Percentiles rank a stretch among this genome's conserved stretches.
phyloP scores from a whole-genome alignment of 2,797 vertebrate genomes.

The Champsocephalus gunnari region DNA sequence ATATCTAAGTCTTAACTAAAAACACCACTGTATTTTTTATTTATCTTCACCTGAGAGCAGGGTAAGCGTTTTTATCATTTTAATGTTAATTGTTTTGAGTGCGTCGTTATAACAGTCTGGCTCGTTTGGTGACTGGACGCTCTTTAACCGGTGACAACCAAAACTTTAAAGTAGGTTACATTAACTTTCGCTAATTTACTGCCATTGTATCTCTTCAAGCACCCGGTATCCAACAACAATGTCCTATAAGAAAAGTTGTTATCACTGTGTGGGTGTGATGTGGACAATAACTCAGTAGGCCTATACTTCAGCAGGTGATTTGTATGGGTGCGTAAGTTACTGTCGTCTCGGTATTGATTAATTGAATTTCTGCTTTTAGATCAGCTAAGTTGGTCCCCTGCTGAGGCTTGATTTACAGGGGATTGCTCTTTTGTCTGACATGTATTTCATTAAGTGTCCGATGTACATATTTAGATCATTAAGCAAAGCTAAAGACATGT shows the following conservation, averaged over 20 bases:
- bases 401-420: not conserved
- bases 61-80: conserved; percentile 49
- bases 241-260: not conserved
- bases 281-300: not conserved
- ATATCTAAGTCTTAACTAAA: not conserved
- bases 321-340: no score
- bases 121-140: not conserved
- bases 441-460: not conserved
- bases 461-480: not conserved
- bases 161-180: no score
- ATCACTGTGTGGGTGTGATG: not conserved
- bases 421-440: not conserved
- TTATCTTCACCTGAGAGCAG: not conserved
- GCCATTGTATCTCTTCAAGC: no score
- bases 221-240: not conserved
- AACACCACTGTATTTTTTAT: not conserved
- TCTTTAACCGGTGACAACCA: not conserved
- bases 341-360: not conserved
- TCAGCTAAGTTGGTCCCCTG: not conserved
- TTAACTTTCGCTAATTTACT: not conserved
- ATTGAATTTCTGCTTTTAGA: not conserved
- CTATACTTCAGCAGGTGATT: not conserved
- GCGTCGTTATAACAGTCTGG: not conserved
- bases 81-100: not conserved
- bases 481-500: not conserved